Conservation (phyloP, 2,888 invertebrate genomes). For the Drosophila borborema region DNA sequence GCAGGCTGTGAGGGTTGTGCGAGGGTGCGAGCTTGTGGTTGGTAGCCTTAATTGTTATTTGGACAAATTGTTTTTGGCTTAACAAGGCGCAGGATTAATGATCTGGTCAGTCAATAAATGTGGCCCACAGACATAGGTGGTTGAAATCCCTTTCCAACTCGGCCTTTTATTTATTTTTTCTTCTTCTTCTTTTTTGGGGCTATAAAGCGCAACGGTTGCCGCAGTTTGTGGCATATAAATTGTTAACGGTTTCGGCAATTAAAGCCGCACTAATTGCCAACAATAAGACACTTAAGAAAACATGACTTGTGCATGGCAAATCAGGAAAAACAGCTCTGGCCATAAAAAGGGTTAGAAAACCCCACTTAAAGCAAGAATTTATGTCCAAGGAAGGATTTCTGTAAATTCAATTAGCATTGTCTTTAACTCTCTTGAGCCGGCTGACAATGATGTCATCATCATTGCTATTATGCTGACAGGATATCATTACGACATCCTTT, state of each 20-base stretch:
- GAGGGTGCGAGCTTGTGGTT: conserved; percentile 65
- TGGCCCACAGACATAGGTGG: conserved; percentile 15
- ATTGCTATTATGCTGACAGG: conserved; percentile 36
- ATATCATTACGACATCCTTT: conserved; percentile 62
- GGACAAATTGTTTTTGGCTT: conserved; percentile 77
- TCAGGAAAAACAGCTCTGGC: conserved; percentile 24
- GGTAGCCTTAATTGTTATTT: conserved; percentile 72
- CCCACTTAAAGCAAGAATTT: conserved; percentile 19
- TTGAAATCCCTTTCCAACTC: conserved; percentile 5
- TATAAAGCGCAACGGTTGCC: conserved; percentile 75
- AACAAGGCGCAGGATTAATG: conserved; percentile 76
- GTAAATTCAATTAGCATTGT: conserved; percentile 39
- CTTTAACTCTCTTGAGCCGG: conserved; percentile 14
- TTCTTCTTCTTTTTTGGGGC: neutral
- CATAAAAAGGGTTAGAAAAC: conserved; percentile 44
- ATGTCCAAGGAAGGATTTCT: conserved; percentile 8
- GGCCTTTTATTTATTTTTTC: neutral
- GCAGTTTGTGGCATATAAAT: conserved; percentile 42
- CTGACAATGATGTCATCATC: conserved; percentile 59
- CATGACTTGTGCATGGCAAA: conserved; percentile 56
- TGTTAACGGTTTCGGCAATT: conserved; percentile 65
- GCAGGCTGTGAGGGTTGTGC: conserved; percentile 27
- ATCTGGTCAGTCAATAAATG: conserved; percentile 64
- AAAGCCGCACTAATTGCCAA: conserved; percentile 71
- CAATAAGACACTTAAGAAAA: conserved; percentile 76